phyloP scores from a whole-genome alignment of 2,888 invertebrate genomes.

The Hypolimnas misippus region DNA sequence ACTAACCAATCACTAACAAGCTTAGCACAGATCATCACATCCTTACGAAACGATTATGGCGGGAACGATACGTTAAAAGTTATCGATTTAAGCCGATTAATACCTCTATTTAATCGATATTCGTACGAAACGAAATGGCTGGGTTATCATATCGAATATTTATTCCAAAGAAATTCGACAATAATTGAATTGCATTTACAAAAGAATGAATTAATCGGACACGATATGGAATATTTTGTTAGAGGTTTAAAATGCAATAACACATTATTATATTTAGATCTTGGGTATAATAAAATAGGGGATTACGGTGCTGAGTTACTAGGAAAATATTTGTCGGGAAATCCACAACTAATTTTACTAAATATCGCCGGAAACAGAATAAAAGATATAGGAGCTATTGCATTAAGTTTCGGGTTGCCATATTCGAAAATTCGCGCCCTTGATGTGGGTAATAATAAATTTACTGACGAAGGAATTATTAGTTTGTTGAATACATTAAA shows the following conservation, averaged over 20 bases:
- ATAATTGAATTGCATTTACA: conserved; percentile 84
- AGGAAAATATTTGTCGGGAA: conserved; percentile 77
- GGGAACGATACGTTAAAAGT: conserved; percentile 64
- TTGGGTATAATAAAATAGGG: conserved; percentile 85
- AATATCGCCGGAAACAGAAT: conserved; percentile 84
- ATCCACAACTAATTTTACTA: conserved; percentile 77
- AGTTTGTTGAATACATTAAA: conserved; percentile 83
- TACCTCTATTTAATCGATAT: conserved; percentile 68
- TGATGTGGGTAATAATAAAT: conserved; percentile 83
- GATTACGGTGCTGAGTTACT: conserved; percentile 83
- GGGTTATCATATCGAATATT: conserved; percentile 76
- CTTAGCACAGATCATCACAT: conserved; percentile 79
- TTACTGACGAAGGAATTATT: conserved; percentile 79
- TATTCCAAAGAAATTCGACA: conserved; percentile 65
- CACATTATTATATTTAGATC: conserved; percentile 82
- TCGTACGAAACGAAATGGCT: conserved; percentile 75
- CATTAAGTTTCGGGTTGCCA: conserved; percentile 81
- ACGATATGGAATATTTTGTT: conserved; percentile 83
- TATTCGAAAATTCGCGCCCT: conserved; percentile 83
- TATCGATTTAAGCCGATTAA: conserved; percentile 68
- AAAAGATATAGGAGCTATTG: conserved; percentile 82
- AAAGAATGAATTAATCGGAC: conserved; percentile 84
- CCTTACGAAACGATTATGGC: conserved; percentile 69
- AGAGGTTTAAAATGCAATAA: conserved; percentile 78
- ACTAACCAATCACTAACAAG: conserved; percentile 83